Conservation (phyloP, 2,113 vertebrate species). For the Equus quagga region DNA sequence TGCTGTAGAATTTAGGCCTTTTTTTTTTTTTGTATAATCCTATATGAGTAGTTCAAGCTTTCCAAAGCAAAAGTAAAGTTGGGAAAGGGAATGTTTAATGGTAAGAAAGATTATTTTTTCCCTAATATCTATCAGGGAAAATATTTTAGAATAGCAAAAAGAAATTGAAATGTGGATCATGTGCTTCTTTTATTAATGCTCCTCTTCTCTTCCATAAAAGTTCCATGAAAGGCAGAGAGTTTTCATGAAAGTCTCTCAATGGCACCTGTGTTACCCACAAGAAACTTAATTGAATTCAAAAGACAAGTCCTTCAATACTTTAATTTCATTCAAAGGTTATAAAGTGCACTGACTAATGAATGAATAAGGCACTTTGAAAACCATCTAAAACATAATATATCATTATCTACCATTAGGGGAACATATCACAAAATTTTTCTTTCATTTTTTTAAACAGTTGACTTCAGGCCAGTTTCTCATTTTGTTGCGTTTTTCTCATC, state of each 20-base stretch:
- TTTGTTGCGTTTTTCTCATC: conserved; percentile 47
- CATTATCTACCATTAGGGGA: conserved; percentile 63
- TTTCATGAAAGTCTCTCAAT: neutral
- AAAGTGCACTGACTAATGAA: conserved; percentile 46
- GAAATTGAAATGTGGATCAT: neutral
- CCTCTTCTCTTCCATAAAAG: neutral
- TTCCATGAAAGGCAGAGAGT: neutral
- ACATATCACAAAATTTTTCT: conserved; percentile 57
- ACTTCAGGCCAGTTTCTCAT: conserved; percentile 48
- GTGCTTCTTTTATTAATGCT: neutral
- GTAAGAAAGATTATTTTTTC: neutral
- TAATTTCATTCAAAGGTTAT: conserved; percentile 23
- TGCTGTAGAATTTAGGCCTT: neutral
- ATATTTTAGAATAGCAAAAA: neutral
- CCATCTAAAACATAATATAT: conserved; percentile 33
- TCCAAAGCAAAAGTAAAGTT: neutral
- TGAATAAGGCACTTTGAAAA: conserved; percentile 33
- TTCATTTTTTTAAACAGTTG: conserved; percentile 60
- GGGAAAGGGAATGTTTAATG: neutral
- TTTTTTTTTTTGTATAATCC: neutral
- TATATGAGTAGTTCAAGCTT: neutral
- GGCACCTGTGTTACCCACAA: neutral
- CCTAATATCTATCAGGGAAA: neutral
- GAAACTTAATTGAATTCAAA: conserved; percentile 40
- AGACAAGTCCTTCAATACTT: neutral